A percentile compares a stretch with the other conserved stretches of the same genome.
phyloP scores from a whole-genome alignment of 2,797 vertebrate species.

The Moxostoma hubbsi region DNA sequence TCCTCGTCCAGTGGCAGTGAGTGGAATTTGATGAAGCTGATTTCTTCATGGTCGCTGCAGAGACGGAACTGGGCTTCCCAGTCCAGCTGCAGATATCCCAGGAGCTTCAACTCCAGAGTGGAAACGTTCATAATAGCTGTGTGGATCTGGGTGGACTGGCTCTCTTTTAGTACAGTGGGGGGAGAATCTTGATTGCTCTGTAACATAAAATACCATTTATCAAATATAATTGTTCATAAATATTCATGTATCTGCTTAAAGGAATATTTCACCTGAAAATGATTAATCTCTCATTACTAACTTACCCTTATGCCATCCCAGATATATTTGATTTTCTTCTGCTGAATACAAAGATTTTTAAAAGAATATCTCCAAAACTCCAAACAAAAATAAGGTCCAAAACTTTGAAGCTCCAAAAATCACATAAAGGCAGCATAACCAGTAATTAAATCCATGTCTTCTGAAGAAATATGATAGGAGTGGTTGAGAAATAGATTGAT shows the following conservation, averaged over 20 bases:
- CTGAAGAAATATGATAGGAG: no score
- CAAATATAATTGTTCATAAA: no score
- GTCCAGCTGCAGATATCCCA: conserved; percentile 88
- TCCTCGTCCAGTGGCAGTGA: conserved; percentile 82
- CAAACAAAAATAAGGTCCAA: no score
- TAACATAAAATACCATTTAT: background rate
- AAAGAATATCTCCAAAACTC: no score
- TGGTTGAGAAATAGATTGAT: no score
- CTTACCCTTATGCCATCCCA: no score
- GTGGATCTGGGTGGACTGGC: conserved; percentile 88
- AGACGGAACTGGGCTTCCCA: conserved; percentile 88
- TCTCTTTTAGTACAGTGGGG: conserved; percentile 78
- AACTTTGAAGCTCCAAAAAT: no score
- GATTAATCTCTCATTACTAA: no score
- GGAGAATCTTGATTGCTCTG: conserved; percentile 77
- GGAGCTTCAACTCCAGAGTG: conserved; percentile 81
- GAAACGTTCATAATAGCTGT: conserved; percentile 86
- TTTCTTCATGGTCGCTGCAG: conserved; percentile 84
- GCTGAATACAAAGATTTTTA: no score
- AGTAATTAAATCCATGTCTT: no score
- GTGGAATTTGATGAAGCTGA: conserved; percentile 88
- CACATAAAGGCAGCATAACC: no score
- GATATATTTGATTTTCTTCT: no score
- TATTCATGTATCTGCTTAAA: background rate
- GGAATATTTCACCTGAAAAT: background rate